A percentile compares a stretch with the other conserved stretches of the same genome.
These are phyloP conservation scores for Eulemur albifrons DNA, from an alignment of 2,797 vertebrate species.

Conservation along the genomic window DNA sequence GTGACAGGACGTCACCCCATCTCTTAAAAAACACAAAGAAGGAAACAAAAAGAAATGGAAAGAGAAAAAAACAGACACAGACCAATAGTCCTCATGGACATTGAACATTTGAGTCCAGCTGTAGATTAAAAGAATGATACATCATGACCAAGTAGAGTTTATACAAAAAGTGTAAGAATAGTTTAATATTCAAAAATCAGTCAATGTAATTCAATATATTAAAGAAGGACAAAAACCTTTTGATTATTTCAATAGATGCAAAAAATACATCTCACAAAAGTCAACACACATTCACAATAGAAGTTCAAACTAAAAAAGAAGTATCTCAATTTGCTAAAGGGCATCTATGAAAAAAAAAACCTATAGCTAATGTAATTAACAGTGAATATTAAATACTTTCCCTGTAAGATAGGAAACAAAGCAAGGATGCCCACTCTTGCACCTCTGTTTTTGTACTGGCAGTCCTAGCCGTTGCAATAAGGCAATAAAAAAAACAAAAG, in stretches of 20 bases:
- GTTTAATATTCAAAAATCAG: background rate
- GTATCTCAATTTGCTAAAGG: background rate
- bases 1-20: too few relatives aligned
- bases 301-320: background rate
- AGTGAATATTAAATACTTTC: background rate
- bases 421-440: background rate
- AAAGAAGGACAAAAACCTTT: background rate
- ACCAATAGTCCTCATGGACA: background rate
- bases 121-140: background rate
- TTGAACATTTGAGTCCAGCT: background rate
- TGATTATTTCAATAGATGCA: background rate
- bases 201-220: background rate
- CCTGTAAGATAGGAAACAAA: background rate
- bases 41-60: background rate
- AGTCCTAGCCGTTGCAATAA: background rate
- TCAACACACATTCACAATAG: background rate
- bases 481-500: background rate
- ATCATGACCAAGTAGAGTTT: background rate
- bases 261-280: background rate
- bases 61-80: background rate
- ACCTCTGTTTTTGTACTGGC: background rate
- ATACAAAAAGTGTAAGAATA: background rate
- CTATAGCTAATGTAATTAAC: background rate
- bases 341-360: background rate
- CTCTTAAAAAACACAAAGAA: background rate